A percentile compares a stretch with the other conserved stretches of the same genome.
Evolutionary conservation across 2,888 invertebrate species (phyloP).

Genomic region (Xanthorhoe designata): DNA sequence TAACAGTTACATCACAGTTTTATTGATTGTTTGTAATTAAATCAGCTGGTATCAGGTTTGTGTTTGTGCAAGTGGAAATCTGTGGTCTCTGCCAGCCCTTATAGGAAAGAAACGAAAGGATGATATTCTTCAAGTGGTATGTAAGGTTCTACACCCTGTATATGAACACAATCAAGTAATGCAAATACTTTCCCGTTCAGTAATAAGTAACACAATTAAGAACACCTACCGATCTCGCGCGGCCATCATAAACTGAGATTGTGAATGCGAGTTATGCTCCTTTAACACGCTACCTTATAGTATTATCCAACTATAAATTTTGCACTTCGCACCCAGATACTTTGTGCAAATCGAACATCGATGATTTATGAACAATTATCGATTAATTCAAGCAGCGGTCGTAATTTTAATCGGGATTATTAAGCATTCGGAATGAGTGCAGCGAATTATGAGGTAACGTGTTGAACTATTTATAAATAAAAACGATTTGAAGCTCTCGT

Average conservation of each 20-base stretch:
- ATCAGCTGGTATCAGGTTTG: too few relatives aligned
- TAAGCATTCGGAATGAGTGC: conserved; percentile 68
- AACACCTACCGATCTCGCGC: conserved; percentile 59
- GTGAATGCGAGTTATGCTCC: conserved; percentile 73
- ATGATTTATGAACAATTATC: conserved; percentile 86
- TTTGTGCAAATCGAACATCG: conserved; percentile 82
- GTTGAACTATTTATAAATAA: conserved; percentile 34
- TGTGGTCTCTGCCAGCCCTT: too few relatives aligned
- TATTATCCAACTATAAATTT: conserved; percentile 77
- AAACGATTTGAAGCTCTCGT: too few relatives aligned
- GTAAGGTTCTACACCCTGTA: neutral
- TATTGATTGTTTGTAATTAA: too few relatives aligned
- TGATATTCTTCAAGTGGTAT: too few relatives aligned
- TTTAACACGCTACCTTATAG: conserved; percentile 76
- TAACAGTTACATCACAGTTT: too few relatives aligned
- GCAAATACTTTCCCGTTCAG: conserved; percentile 37
- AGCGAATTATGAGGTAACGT: conserved; percentile 66
- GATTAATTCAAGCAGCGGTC: conserved; percentile 85
- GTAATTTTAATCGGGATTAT: conserved; percentile 82
- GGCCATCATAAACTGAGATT: conserved; percentile 77
- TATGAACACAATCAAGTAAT: conserved; percentile 25
- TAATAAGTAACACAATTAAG: conserved; percentile 71
- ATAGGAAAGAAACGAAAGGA: too few relatives aligned
- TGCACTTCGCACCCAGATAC: conserved; percentile 82
- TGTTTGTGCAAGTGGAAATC: too few relatives aligned